Evolutionary conservation across 2,797 vertebrate species (phyloP).

Genomic region (Ceryle rudis): DNA sequence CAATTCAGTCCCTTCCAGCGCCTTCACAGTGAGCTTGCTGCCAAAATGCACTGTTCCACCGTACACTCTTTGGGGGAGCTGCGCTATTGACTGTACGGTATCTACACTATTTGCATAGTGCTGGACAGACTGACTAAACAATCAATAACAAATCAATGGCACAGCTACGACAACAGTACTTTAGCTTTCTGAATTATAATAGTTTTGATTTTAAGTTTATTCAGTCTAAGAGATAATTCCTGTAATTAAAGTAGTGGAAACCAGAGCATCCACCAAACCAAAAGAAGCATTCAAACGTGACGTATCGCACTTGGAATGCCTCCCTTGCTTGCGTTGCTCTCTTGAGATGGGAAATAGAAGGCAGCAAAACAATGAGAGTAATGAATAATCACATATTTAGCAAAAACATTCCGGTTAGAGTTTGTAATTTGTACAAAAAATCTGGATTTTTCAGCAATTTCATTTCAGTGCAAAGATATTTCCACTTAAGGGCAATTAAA

Average conservation of each 20-base stretch:
- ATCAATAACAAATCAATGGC: not conserved
- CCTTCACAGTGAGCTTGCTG: not conserved
- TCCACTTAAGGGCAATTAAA: constrained; percentile 1
- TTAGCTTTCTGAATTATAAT: not conserved
- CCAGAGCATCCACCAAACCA: constrained; percentile 30
- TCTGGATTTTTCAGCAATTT: constrained; percentile 17
- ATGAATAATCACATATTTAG: constrained; percentile 57
- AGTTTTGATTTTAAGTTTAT: not conserved
- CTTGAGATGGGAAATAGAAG: constrained; percentile 49
- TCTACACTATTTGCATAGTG: not conserved
- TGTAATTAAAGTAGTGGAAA: constrained; percentile 25
- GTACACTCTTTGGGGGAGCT: not conserved
- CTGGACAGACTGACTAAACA: not conserved
- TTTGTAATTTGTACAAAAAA: not conserved
- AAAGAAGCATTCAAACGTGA: constrained; percentile 8
- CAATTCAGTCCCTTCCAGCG: not conserved
- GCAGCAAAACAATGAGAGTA: constrained; percentile 16
- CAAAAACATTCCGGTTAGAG: not conserved
- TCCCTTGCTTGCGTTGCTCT: constrained; percentile 34
- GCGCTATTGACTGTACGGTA: not conserved
- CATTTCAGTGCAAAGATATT: not conserved
- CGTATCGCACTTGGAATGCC: constrained; percentile 8
- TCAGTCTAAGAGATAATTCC: constrained; percentile 11
- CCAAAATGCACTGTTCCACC: not conserved
- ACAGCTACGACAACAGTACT: not conserved